Evolutionary conservation across 2,888 invertebrate species (phyloP), one percentile per base, ranked within the genome.

Genomic region (Ellobium chinense): DNA sequence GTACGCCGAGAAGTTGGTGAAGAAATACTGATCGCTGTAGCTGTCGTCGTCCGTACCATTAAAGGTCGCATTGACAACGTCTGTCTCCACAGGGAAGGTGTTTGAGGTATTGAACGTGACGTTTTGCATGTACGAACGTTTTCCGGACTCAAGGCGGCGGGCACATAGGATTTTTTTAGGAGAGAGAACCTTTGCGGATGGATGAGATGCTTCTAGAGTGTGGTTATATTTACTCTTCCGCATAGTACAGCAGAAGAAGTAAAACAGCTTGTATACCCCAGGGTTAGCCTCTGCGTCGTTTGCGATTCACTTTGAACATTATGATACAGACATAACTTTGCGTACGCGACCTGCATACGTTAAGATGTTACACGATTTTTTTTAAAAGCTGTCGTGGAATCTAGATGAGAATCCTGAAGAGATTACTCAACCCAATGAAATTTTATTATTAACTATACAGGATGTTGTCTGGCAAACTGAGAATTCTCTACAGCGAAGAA

Each of bases 61-160:
- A 63, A 63, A 39, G 29, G 63, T 73, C 14, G 27, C 31, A 27
- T 58, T 31, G n/a, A 29, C 29, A 27, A 39, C 46, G 36, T 79
- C 70, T 24, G 60, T 29, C 54, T 65, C 70, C 46, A 36, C 27
- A 29, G 36, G 31, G 73, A 65, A 79, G 54, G 37, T 34, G 27
- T 34, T n/a, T 60, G 78, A 72, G 63, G 58, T 62, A 79, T 54
- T 65, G n/a, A 54, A 36, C 3, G 72, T 73, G 36, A 63, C 29
- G 72, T 79, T 79, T 79, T 79, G 72, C 78, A 79, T 79, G 78
- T 79, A 79, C 78, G 70, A 58, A 37, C 46, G 65, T 65, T 75
- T 31, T 36, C 75, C 9, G 36, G 27, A 18, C 54, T 75, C 63
- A 75, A 21, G 65, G 54, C n/a, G 54, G 31, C 65, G 46, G 31